Percentiles rank a stretch among this genome's conserved stretches.
These are phyloP conservation scores for Nothocercus julius DNA, from an alignment of 2,113 vertebrate species.

Conservation along the genomic window DNA sequence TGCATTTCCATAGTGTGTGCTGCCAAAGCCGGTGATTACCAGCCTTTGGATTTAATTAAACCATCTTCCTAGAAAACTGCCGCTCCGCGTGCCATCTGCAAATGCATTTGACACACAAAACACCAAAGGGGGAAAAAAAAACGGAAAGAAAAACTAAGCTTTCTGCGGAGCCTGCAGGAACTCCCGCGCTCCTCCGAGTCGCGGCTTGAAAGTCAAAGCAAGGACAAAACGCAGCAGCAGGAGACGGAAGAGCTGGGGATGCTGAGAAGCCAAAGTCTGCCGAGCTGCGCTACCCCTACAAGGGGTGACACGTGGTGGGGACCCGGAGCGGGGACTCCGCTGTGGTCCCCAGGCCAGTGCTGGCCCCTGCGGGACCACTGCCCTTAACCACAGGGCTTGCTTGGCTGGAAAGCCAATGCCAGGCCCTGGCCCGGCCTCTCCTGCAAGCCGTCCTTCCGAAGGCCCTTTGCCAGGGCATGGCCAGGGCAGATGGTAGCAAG, in stretches of 20 bases:
- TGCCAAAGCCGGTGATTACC: background rate
- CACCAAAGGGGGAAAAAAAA: background rate
- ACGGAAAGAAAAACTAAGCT: background rate
- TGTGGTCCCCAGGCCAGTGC: too few relatives aligned
- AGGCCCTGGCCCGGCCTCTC: background rate
- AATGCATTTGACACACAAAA: background rate
- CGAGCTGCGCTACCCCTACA: too few relatives aligned
- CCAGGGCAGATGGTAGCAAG: background rate
- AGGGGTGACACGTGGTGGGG: background rate
- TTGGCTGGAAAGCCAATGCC: background rate
- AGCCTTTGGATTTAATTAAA: background rate
- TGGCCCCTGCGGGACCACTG: too few relatives aligned
- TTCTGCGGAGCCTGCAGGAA: background rate
- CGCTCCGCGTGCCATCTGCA: background rate
- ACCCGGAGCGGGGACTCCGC: too few relatives aligned
- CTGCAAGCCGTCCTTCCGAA: too few relatives aligned
- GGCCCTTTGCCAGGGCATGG: background rate
- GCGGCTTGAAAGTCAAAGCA: background rate
- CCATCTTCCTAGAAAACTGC: background rate
- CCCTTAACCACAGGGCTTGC: background rate
- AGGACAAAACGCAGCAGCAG: background rate
- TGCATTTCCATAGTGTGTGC: background rate
- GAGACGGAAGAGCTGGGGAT: background rate
- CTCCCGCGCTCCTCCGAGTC: background rate
- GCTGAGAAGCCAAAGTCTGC: fast-evolving